These are phyloP conservation scores for Poecile montanus DNA, from an alignment of 2,797 vertebrate species.

Conservation along the genomic window DNA sequence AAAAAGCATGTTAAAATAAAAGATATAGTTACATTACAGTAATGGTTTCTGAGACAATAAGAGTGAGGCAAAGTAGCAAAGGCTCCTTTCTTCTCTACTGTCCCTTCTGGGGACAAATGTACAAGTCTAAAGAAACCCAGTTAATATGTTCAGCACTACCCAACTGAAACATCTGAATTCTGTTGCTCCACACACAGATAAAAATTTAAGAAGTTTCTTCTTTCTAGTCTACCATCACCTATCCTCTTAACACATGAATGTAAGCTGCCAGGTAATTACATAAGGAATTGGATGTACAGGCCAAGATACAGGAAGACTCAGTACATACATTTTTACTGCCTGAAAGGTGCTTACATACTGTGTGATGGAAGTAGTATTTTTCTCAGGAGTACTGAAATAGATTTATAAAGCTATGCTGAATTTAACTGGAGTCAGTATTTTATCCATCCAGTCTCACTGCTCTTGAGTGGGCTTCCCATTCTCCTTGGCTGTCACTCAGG, in stretches of 20 bases:
- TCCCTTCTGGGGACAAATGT: neutral
- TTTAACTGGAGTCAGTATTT: conserved; percentile 5
- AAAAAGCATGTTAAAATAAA: conserved; percentile 27
- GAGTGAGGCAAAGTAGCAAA: neutral
- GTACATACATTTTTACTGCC: conserved; percentile 7
- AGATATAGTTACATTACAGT: neutral
- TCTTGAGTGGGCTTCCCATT: neutral
- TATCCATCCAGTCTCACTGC: neutral
- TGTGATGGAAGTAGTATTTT: neutral
- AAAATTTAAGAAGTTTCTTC: neutral
- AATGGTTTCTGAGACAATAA: neutral
- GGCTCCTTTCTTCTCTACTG: neutral
- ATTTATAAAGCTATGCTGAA: neutral
- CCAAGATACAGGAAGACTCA: neutral
- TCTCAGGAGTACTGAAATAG: neutral
- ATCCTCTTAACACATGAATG: neutral
- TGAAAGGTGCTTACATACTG: neutral
- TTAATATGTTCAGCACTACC: neutral
- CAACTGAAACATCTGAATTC: neutral
- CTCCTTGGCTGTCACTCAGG: neutral
- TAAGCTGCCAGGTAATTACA: neutral
- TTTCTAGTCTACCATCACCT: conserved; percentile 19
- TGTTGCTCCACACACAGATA: neutral
- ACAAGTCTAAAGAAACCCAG: neutral
- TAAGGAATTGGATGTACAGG: neutral